Conservation (phyloP, 2,888 invertebrate genomes). For the Agrochola lota region DNA sequence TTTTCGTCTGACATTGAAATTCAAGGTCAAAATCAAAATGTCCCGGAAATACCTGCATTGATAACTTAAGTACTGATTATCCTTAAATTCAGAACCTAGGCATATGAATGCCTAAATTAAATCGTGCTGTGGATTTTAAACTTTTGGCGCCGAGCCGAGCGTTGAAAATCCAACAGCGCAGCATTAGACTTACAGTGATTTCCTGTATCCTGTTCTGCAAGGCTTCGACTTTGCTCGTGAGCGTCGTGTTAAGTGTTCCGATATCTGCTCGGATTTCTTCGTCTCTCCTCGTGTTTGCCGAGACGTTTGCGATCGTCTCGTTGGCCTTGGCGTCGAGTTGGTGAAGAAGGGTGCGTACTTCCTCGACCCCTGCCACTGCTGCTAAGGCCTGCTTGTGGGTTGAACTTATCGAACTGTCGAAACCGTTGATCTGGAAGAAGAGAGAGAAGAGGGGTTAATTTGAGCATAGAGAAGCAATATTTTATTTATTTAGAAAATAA, state of each 20-base stretch:
- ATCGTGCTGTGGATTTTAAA: background rate
- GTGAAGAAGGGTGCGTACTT: conserved; percentile 79
- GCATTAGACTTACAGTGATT: conserved; percentile 77
- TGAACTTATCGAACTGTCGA: conserved; percentile 82
- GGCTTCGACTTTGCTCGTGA: conserved; percentile 77
- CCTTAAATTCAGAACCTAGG: conserved; percentile 16
- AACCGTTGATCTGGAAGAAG: conserved; percentile 86
- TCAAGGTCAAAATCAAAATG: conserved; percentile 49
- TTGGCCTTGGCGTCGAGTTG: conserved; percentile 82
- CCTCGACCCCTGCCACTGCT: conserved; percentile 84
- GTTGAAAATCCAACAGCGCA: background rate
- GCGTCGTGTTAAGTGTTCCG: conserved; percentile 78
- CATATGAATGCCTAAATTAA: background rate
- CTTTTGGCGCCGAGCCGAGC: background rate
- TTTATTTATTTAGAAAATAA: background rate
- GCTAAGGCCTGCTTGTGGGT: conserved; percentile 84
- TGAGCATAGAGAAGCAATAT: no score
- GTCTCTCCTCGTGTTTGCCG: conserved; percentile 74
- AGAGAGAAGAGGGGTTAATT: background rate
- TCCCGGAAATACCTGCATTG: conserved; percentile 17
- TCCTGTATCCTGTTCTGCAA: conserved; percentile 81
- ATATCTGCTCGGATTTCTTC: conserved; percentile 78
- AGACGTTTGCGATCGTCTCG: conserved; percentile 83
- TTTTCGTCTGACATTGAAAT: conserved; percentile 33
- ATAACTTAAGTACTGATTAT: conserved; percentile 20